Base-by-base conservation (phyloP, 2,888 invertebrate genomes). In the Harpalus rubripes region DNA sequence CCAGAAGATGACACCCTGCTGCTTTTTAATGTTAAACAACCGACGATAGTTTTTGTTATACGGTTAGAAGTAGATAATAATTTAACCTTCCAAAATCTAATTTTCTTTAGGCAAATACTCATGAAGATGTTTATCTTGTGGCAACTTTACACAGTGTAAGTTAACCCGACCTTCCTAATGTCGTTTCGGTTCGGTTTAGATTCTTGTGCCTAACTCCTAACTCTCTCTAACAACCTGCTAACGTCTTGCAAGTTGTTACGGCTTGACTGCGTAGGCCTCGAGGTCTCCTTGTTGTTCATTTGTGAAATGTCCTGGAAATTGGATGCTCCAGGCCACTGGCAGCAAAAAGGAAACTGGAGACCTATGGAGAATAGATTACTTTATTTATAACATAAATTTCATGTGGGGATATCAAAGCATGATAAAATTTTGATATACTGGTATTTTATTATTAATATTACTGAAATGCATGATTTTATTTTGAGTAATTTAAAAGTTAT, bases 261-360 rank as follows among this genome's bases (percentile, higher is more conserved):
- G 74, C 18, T 59, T 59, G 15, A 59, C 7, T 12, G 10, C 44
- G 32, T 52, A 63, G 63, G 68, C 7, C 63, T 63, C 63, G 22
- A 39, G 68, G 15, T 15, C 39, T 68, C 39, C 68, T 39, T 58
- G 78, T 58, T 78, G 78, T 78, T 78, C 56, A 58, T 78, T 78
- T 78, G 78, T 78, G 78, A 78, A 78, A 78, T 78, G 78, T 78
- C 32, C 59, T 78, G 59, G 78, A 78, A 78, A 78, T 10, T 78
- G 12, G 58, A 58, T 78, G 78, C 12, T 68, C 22, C 22, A 63
- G 44, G 44, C 44, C 5, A 5, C 44, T 5, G 12, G 10, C 0
- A 52, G 10, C 44, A 52, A 52, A 52, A 52, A 52, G 44, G 44
- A 52, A 32, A 32, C 32, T 2, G 22, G 32, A 32, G 32, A 32